Percentiles rank a stretch among this genome's conserved stretches.
These are phyloP conservation scores for Scophthalmus maximus DNA, from an alignment of 2,113 vertebrate species.

Conservation along the genomic window DNA sequence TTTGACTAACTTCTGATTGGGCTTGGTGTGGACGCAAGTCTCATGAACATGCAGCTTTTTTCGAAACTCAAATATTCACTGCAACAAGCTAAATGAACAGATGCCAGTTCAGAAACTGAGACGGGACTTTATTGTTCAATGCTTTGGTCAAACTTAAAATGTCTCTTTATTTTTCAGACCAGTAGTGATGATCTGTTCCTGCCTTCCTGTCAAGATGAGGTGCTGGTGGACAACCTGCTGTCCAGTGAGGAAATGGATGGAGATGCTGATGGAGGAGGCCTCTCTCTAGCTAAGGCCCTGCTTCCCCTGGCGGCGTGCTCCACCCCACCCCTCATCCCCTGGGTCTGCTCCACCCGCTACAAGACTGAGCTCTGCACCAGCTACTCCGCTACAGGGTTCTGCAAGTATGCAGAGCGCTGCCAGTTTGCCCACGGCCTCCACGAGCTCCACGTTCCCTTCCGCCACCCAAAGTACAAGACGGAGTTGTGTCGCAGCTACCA, in stretches of 20 bases:
- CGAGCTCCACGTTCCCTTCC: conserved; percentile 82
- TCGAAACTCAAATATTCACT: too few species aligned
- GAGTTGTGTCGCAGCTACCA: conserved; percentile 84
- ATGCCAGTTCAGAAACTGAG: too few species aligned
- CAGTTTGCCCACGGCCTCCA: conserved; percentile 86
- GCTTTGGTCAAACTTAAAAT: background rate
- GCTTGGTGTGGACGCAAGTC: background rate
- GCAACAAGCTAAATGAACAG: too few species aligned
- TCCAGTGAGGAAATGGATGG: conserved; percentile 41
- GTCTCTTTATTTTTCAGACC: conserved; percentile 45
- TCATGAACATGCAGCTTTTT: too few species aligned
- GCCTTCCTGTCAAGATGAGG: conserved; percentile 68
- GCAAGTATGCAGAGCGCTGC: conserved; percentile 83
- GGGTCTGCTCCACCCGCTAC: conserved; percentile 83
- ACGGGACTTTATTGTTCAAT: background rate
- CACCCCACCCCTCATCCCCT: conserved; percentile 45
- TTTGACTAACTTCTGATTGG: background rate
- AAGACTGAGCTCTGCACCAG: conserved; percentile 85
- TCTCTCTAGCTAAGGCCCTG: conserved; percentile 76
- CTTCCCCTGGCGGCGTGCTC: conserved; percentile 74
- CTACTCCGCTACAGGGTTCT: conserved; percentile 76
- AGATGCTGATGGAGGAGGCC: background rate
- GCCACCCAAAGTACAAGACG: conserved; percentile 86
- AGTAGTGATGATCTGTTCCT: conserved; percentile 73
- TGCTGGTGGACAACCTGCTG: conserved; percentile 65